Evolutionary conservation across 2,797 vertebrate genomes (phyloP), one percentile per base, ranked within the genome.

Genomic region (Vespertilio murinus): DNA sequence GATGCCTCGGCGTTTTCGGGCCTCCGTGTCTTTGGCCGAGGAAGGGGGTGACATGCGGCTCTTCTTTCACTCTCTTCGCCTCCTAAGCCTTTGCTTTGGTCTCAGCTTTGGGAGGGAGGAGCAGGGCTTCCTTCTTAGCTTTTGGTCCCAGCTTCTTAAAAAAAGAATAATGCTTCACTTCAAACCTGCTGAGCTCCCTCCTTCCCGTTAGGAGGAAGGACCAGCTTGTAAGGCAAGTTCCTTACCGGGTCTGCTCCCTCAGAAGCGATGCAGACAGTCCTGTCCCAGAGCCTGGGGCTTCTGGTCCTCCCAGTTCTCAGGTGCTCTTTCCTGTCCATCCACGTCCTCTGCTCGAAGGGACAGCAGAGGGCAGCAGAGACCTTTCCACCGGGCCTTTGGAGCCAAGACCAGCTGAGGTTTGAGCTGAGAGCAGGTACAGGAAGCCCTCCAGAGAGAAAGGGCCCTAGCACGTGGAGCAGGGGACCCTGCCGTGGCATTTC

Each of bases 311-410:
- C 91, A 20, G 22, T 3, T 67, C 77, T 42, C 23, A 18, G 45
- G 22, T 1, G 5, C 82, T 40, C 3, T 54, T 20, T 30, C 84
- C 65, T 54, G 16, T 47, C 17, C 22, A 13, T 40, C 4, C 75
- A 40, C 69, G 77, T 70, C 35, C 77, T 94, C 64, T 80, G 52
- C 79, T 95, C 92, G 86, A 77, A 94, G 61, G 30, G 90, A 97
- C 97, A 97, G 97, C 97, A 99, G 99, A 98, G 99, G 99, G 99
- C 99, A 99, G 98, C 99, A 99, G 99, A 98, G 98, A 98, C 98
- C 99, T 99, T 99, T 94, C 91, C 97, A 2, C 59, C 12, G 23
- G 73, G 45, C 28, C 28, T 67, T 47, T 47, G 59, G 23, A 35
- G n/a, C 82, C 6, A 42, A 64, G 22, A 11, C 40, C 28, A 18